Evolutionary conservation across 2,797 vertebrate genomes (phyloP), one percentile per base, ranked within the genome.

Genomic region (Ptychobarbus kaznakovi): DNA sequence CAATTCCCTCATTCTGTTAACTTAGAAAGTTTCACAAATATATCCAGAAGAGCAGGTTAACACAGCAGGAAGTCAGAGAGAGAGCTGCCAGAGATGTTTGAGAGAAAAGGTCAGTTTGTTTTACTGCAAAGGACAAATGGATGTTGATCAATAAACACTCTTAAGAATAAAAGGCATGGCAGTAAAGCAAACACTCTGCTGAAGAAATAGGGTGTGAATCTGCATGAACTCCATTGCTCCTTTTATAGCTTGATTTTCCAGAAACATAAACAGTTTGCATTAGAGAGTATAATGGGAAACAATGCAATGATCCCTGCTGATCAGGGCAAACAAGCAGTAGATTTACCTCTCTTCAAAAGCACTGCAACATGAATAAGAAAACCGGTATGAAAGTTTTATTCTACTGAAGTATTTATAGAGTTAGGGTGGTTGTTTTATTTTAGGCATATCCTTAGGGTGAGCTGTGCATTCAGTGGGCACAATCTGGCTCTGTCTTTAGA

Each of bases 351-450:
- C n/a, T 61, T 83, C 44, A 76, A 76, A 56, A 84, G 46, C 46
- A 51, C 46, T 68, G 35, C 42, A 13, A 35, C 82, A 42, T 84
- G 32, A 84, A 66, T 18, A 81, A 70, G 11, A 81, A 77, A 56
- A 28, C 40, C 2, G 6, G 8, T 68, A 84, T 84, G 68, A 79
- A 79, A 32, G 18, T 72, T 84, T 61, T 35, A 84, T 84, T 61
- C 18, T 79, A 3, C 18, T 78, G 38, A 51, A 72, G 16, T 53
- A 56, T 84, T 84, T 78, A 84, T 84, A 77, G 49, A 25, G 35
- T 28, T 38, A 46, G 35, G 73, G 73, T 68, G 68, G 73, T 51
- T 44, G 49, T 70, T 79, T 72, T 44, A 77, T 70, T 79, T 61
- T 46, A 78, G 83, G 46, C 58, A 66, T 66, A 46, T 46, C 83